Evolutionary conservation across 2,797 vertebrate species (phyloP), one percentile per base, ranked within the genome.

Genomic region (Trematomus bernacchii): DNA sequence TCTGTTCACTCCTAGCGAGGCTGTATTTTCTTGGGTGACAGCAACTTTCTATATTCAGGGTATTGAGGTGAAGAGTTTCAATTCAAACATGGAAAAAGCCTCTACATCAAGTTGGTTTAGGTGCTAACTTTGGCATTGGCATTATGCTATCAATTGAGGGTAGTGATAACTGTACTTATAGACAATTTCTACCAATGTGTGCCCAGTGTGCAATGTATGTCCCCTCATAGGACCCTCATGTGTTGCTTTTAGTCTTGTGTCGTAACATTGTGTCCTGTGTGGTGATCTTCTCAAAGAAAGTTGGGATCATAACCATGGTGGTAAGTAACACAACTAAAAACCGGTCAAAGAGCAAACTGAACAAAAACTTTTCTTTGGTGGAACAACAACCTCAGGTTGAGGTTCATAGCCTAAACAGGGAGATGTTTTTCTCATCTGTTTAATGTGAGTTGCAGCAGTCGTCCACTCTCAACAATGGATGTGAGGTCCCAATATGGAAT

Each of bases 401-500:
- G n/a, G 55, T 76, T 83, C 40, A 55, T 54, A 66, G 55, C 40
- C 55, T 58, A 18, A 66, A n/a, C 48, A 19, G 51, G 55, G 37
- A 70, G 77, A 77, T 48, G 18, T 68, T 76, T 71, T 75, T 40
- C 58, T 0, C 27, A 21, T 65, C 44, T 70, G 70, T 30, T 73
- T 42, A 74, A 77, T 79, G 27, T 42, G 66, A 71, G 70, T 58
- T 68, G 79, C 82, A 70, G 80, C 74, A 57, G 62, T 80, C 79
- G 89, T 89, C 85, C 85, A 33, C 76, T 82, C 75, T 80, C 70
- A 70, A 84, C 71, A 74, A 82, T 76, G 70, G 65, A 75, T 60
- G 51, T 76, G 76, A 80, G 74, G 88, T 87, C 79, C 76, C 74
- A 79, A 74, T 76, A 76, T 85, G 64, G 88, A 89, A 86, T 83